Conservation (phyloP, 2,797 vertebrate genomes). For the Gephyroberyx darwinii region DNA sequence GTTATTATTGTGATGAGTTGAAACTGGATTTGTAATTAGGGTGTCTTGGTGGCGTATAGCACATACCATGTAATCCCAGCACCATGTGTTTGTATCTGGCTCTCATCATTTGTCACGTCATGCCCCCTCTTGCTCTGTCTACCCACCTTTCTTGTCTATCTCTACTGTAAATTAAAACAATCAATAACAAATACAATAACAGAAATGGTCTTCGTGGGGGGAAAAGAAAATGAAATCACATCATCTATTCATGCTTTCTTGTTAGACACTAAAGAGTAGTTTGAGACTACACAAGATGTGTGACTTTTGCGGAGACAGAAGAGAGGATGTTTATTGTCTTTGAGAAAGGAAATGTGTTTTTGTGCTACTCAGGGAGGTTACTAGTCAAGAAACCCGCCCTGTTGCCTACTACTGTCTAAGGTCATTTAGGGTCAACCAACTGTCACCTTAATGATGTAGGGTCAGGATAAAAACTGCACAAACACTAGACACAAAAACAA, state of each 20-base stretch:
- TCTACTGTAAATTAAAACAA: slow-evolving; percentile 3
- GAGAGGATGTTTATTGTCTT: slow-evolving; percentile 48
- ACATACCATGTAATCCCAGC: too few species aligned
- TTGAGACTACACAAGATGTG: slow-evolving; percentile 16
- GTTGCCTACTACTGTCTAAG: slow-evolving; percentile 36
- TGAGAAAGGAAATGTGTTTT: slow-evolving; percentile 64
- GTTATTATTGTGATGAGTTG: not conserved
- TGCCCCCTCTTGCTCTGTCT: not conserved
- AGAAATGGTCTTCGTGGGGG: slow-evolving; percentile 1
- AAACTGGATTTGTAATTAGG: not conserved
- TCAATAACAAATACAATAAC: slow-evolving; percentile 29
- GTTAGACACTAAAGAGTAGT: not conserved
- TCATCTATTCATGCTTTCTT: slow-evolving; percentile 29
- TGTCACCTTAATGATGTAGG: slow-evolving; percentile 23
- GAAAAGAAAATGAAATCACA: slow-evolving; percentile 1
- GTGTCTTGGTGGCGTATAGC: too few species aligned
- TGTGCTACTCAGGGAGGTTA: slow-evolving; percentile 49
- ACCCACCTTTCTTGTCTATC: slow-evolving; percentile 3
- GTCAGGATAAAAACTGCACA: not conserved
- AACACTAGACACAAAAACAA: not conserved
- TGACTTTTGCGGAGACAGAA: slow-evolving; percentile 25
- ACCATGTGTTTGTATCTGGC: too few species aligned
- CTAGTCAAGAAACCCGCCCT: slow-evolving; percentile 38
- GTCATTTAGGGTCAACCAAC: slow-evolving; percentile 59
- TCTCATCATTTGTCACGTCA: too few species aligned